Conservation (phyloP, 2,888 invertebrate species). For the Pollenia angustigena region DNA sequence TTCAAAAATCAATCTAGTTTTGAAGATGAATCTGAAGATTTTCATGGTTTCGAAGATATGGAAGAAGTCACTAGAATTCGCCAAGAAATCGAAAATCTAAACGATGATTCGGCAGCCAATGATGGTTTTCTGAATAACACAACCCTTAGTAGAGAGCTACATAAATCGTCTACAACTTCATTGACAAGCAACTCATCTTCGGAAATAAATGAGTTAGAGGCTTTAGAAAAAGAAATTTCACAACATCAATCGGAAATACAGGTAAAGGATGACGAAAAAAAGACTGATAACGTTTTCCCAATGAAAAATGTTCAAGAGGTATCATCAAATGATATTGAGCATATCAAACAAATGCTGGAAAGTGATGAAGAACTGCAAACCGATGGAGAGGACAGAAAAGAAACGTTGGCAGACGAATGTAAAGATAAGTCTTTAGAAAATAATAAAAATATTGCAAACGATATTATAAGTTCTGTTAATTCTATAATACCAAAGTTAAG, state of each 20-base stretch:
- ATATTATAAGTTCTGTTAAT: constrained; percentile 56
- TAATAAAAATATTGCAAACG: constrained; percentile 50
- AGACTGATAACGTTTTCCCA: constrained; percentile 44
- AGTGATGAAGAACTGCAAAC: constrained; percentile 77
- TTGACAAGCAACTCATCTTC: constrained; percentile 38
- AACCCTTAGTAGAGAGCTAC: neutral
- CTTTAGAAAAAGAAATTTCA: constrained; percentile 80
- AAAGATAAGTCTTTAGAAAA: constrained; percentile 59
- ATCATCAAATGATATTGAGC: constrained; percentile 78
- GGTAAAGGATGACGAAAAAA: neutral
- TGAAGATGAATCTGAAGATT: constrained; percentile 66
- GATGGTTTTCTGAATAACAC: constrained; percentile 51
- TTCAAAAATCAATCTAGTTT: constrained; percentile 70
- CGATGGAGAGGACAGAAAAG: constrained; percentile 30
- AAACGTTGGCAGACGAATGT: neutral
- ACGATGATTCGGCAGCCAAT: constrained; percentile 64
- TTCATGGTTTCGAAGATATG: constrained; percentile 71
- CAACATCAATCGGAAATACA: constrained; percentile 66
- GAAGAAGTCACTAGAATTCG: constrained; percentile 65
- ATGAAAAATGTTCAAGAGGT: constrained; percentile 32
- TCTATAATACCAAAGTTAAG: constrained; percentile 83
- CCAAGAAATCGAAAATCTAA: constrained; percentile 64
- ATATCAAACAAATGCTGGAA: constrained; percentile 80
- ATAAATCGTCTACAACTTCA: constrained; percentile 29
- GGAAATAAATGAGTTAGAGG: constrained; percentile 80